Evolutionary conservation across 2,113 vertebrate species (phyloP).

Genomic region (Cebus imitator): DNA sequence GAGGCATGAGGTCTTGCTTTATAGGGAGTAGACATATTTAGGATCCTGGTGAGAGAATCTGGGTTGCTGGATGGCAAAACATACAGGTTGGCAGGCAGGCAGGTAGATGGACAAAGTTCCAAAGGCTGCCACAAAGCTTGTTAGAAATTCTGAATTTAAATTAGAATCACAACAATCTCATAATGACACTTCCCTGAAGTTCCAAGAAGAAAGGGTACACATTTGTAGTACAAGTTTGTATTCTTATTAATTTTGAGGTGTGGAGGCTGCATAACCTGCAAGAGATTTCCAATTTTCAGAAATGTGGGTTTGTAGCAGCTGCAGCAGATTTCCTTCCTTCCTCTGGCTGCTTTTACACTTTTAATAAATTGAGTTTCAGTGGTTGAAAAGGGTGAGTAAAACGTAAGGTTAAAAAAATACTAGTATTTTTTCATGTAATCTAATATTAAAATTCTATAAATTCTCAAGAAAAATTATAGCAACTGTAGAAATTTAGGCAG

Average conservation of each 20-base stretch:
- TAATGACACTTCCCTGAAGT: not conserved
- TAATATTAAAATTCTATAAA: constrained; percentile 81
- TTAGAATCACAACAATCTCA: not conserved
- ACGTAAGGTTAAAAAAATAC: constrained; percentile 54
- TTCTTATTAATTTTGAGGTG: not conserved
- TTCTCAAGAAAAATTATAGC: constrained; percentile 77
- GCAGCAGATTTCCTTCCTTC: not conserved
- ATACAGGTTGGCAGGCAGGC: not conserved
- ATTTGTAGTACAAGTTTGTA: not conserved
- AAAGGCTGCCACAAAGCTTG: not conserved
- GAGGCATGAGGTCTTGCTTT: constrained; percentile 81
- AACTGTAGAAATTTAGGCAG: constrained; percentile 78
- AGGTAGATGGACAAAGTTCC: not conserved
- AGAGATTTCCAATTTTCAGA: not conserved
- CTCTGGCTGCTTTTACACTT: not conserved
- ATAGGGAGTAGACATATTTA: not conserved
- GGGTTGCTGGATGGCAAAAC: constrained; percentile 4
- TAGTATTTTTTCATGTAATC: constrained; percentile 71
- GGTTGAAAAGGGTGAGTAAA: constrained; percentile 53
- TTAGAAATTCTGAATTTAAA: not conserved
- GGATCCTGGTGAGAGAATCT: constrained; percentile 31
- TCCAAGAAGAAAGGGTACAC: not conserved
- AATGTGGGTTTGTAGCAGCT: not conserved
- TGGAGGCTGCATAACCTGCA: not conserved
- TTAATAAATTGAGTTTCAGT: constrained; percentile 61